Base-by-base conservation (phyloP, 2,797 vertebrate genomes). In the Stomatorhinus walkeri region DNA sequence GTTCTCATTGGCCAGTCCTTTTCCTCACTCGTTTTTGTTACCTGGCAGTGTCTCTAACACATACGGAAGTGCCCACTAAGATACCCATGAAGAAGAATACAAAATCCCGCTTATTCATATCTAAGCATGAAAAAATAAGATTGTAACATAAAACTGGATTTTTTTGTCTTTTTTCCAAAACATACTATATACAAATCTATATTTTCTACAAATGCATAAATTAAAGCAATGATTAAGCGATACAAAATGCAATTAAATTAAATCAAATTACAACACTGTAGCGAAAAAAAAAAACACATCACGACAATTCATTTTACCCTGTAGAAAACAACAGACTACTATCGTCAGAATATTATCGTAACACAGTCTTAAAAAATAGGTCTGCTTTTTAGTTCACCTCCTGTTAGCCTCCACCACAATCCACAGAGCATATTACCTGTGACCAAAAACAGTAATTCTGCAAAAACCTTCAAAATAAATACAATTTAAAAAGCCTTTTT, bases 281-380 rank as follows among this genome's bases (percentile, higher is more conserved):
- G 95, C 96, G 95, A 96, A 96, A 96, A 96, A 96, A 96, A 96
- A 95, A 95, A 97, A 96, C 95, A 96, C 96, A 97, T 97, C 97
- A 98, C 97, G 98, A 96, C 96, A 97, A 96, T 95, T 97, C 96
- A 95, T 97, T 97, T 97, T 98, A 98, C 97, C 97, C 97, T 99
- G 98, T 98, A 96, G 97, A 96, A 96, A 99, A 96, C 95, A 98
- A 98, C 95, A 94, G 91, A 94, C 88, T 94, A 97, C 96, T 93
- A 95, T 92, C 92, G 94, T 95, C 90, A 92, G 92, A 97, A 96
- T 93, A 92, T 94, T 92, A 92, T 92, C 97, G 97, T 93, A 94
- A 95, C 92, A 94, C 96, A 96, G 94, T 96, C 93, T 91, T 93
- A 95, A 96, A 94, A 95, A 97, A 95, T 87, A 86, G 94, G 92